These are phyloP conservation scores for Oxyruncus cristatus DNA, from an alignment of 2,113 vertebrate genomes.

Conservation along the genomic window DNA sequence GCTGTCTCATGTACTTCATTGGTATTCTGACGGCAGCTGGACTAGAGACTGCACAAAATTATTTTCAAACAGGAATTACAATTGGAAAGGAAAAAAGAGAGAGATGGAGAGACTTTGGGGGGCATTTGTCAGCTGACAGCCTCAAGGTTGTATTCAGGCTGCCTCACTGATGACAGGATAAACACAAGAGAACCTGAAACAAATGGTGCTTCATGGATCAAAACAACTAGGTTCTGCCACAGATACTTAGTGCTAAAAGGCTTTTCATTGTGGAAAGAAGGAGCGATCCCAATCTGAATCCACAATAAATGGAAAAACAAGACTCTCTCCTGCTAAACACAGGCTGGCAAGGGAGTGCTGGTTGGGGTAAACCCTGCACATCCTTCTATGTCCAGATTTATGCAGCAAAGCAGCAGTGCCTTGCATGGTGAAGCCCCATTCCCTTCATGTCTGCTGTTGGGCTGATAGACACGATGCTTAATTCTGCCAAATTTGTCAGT, in stretches of 20 bases:
- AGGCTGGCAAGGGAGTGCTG: not conserved
- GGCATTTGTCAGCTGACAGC: constrained; percentile 30
- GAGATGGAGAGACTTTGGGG: not conserved
- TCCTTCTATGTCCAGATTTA: not conserved
- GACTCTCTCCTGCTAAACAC: not conserved
- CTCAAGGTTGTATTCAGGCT: not conserved
- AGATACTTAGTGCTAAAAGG: not conserved
- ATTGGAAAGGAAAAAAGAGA: constrained; percentile 31
- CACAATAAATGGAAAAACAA: not conserved
- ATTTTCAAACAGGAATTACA: constrained; percentile 56
- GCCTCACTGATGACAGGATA: not conserved
- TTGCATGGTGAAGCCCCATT: not conserved
- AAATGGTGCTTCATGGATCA: not conserved
- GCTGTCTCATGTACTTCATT: constrained; percentile 16
- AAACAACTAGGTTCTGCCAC: not conserved
- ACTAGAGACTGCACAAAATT: constrained; percentile 37
- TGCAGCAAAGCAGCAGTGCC: not conserved
- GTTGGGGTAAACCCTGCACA: rapidly evolving
- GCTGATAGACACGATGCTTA: constrained; percentile 2
- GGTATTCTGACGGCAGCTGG: constrained; percentile 47
- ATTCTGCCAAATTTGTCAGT: constrained; percentile 47
- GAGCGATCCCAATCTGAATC: not conserved
- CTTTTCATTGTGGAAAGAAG: not conserved
- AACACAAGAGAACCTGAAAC: constrained; percentile 10
- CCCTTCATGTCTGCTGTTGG: not conserved